Evolutionary conservation across 2,888 invertebrate species (phyloP), one percentile per base, ranked within the genome.

Genomic region (Dolichopus griseipennis): DNA sequence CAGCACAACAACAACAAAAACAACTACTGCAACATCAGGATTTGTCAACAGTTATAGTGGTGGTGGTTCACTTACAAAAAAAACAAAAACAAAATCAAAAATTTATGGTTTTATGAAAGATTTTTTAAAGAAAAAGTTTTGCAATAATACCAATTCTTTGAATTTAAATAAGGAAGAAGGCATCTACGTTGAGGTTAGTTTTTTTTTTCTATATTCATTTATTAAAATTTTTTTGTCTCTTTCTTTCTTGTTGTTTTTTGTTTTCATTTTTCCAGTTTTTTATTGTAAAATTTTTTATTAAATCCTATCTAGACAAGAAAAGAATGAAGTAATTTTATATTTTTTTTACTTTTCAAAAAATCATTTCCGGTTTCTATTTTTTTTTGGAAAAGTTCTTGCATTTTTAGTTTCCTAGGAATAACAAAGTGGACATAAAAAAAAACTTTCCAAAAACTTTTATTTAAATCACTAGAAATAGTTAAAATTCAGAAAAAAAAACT

Each of bases 101-200:
- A 66, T 71, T 69, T 71, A 71, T 70, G 70, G 68, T 69, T 71
- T 71, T 71, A 71, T 71, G 71, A 71, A 70, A 68, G 69, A 71
- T 68, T 70, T 71, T 70, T 63, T 71, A 64, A 71, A 67, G 67
- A 71, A 66, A 66, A 69, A 68, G 61, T 71, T 63, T 63, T 63
- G 27, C 63, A 63, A 22, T 27, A 63, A 63, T 63, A 63, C 63
- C 15, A 63, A 63, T 63, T 63, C 63, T 27, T 27, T 52, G 52
- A 52, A 52, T 52, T 52, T 52, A 52, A 52, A 52, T 52, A 52
- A 27, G 22, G 63, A 63, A 63, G 63, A 63, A 63, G 63, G 63
- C 63, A 63, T 63, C 22, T 63, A 63, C 27, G 63, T 63, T 63
- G 63, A 63, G 27, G 63, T 63, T 27, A 63, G 63, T 15, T 33